These are phyloP conservation scores for Oreonectes daqikongensis DNA, from an alignment of 2,797 vertebrate species.

Conservation along the genomic window DNA sequence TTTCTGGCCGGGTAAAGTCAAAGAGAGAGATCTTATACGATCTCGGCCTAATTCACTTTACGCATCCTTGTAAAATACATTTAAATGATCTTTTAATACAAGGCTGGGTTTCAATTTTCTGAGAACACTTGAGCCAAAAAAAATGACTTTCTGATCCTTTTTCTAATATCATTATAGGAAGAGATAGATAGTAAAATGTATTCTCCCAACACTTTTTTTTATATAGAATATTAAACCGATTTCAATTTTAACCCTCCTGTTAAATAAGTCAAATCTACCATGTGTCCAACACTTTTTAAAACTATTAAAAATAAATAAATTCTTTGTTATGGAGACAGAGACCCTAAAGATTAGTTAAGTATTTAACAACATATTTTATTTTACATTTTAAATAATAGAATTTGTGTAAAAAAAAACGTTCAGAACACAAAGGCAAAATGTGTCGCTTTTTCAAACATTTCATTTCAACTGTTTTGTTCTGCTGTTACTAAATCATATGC, in stretches of 20 bases:
- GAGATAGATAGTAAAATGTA: not conserved
- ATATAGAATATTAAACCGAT: not conserved
- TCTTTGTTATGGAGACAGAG: not conserved
- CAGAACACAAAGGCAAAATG: no score
- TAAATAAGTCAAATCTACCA: not conserved
- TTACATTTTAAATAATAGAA: no score
- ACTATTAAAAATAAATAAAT: not conserved
- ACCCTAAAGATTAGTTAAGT: not conserved
- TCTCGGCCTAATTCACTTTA: conserved; percentile 19
- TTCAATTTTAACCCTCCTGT: not conserved
- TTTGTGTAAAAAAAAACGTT: no score
- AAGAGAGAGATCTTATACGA: conserved; percentile 4
- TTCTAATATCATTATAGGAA: not conserved
- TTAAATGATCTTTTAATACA: conserved; percentile 3
- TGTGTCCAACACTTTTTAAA: no score
- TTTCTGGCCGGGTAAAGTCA: conserved; percentile 37
- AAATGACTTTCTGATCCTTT: not conserved
- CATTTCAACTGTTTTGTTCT: no score
- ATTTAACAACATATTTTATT: no score
- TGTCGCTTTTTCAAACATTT: no score
- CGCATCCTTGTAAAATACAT: conserved; percentile 25
- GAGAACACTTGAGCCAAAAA: not conserved
- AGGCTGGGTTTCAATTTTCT: not conserved
- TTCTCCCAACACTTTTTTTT: not conserved
- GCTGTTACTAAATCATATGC: no score